phyloP scores from a whole-genome alignment of 1,140 invertebrate species.

The Diploscapter pachys region DNA sequence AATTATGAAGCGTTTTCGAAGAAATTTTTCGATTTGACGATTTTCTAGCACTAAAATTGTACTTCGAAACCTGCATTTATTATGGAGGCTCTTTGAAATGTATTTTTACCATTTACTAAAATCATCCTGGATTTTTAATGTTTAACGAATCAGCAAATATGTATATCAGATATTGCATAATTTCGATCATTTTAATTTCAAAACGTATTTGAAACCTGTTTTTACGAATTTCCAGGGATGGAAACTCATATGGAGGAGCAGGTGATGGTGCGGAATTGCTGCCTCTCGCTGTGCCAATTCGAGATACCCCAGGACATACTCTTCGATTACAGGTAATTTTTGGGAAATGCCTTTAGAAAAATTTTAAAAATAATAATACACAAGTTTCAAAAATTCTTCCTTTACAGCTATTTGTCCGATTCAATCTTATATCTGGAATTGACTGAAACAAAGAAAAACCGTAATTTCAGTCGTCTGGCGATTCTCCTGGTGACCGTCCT shows the following conservation, averaged over 20 bases:
- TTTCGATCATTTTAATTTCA: too few species aligned
- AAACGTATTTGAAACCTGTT: too few species aligned
- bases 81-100: background rate
- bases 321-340: constrained; percentile 75
- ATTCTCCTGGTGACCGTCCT: constrained; percentile 79
- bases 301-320: constrained; percentile 90
- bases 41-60: too few species aligned
- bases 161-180: too few species aligned
- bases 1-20: too few species aligned
- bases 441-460: too few species aligned
- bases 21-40: too few species aligned
- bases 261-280: constrained; percentile 87
- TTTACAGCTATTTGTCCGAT: background rate
- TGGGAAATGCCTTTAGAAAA: background rate
- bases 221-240: constrained; percentile 37
- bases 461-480: constrained; percentile 68
- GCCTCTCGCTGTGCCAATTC: constrained; percentile 87
- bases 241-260: constrained; percentile 47
- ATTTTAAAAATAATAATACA: background rate
- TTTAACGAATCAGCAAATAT: too few species aligned
- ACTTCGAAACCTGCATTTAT: too few species aligned
- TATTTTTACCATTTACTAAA: too few species aligned
- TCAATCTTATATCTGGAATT: too few species aligned
- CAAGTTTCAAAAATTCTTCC: background rate
- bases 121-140: too few species aligned